phyloP scores from a whole-genome alignment of 2,797 vertebrate genomes.

The Hylomyscus alleni region DNA sequence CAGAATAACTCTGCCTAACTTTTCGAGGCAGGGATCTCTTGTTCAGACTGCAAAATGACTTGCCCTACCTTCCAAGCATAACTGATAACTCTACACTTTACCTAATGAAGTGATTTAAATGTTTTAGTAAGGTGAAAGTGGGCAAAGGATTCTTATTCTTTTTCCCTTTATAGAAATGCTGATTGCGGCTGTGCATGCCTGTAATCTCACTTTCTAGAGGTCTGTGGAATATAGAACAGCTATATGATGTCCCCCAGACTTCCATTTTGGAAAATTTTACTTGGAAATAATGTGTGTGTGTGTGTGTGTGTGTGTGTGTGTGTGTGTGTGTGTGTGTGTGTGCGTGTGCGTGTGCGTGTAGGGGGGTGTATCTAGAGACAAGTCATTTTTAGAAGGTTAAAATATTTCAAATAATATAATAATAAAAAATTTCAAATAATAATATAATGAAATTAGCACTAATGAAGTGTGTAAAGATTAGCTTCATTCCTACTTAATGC shows the following conservation, averaged over 20 bases:
- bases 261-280: conserved; percentile 7
- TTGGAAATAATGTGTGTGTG: background rate
- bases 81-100: background rate
- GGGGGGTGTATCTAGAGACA: background rate
- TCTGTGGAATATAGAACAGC: background rate
- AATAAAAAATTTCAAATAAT: conserved; percentile 14
- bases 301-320: too few relatives aligned
- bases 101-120: background rate
- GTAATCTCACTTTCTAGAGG: background rate
- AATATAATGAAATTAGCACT: background rate
- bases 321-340: too few relatives aligned
- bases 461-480: conserved; percentile 27
- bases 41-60: background rate
- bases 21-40: background rate
- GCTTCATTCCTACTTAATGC: background rate
- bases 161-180: background rate
- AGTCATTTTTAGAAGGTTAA: conserved; percentile 41
- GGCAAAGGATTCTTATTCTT: background rate
- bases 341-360: too few relatives aligned
- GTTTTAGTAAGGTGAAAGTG: background rate
- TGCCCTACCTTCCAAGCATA: background rate
- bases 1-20: background rate
- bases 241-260: background rate
- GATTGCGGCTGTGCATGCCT: background rate
- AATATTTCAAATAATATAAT: background rate